A percentile compares a stretch with the other conserved stretches of the same genome.
Conservation (phyloP, 2,797 vertebrate genomes). For the Pantherophis alleghaniensis region DNA sequence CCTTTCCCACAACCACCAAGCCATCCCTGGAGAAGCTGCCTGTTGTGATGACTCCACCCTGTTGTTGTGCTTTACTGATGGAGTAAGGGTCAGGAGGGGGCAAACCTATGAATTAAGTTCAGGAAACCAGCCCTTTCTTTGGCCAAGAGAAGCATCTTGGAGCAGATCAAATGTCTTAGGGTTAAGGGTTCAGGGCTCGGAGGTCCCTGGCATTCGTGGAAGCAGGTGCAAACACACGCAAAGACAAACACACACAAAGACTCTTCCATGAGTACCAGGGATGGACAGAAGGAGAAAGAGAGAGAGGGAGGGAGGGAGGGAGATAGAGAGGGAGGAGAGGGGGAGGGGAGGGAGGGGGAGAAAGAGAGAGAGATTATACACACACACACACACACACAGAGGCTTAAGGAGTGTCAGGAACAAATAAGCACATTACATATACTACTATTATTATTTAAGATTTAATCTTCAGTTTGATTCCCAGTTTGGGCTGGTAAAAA, state of each 20-base stretch:
- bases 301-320: rapidly evolving
- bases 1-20: neutral
- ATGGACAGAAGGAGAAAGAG: neutral
- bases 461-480: too few species aligned
- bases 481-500: too few species aligned
- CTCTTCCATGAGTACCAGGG: neutral
- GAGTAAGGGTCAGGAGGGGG: neutral
- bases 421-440: too few species aligned
- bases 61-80: neutral
- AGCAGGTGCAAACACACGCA: neutral
- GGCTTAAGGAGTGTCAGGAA: too few species aligned
- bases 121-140: neutral
- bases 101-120: neutral
- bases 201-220: neutral
- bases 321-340: too few species aligned
- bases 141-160: neutral
- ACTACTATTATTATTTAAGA: too few species aligned
- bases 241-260: neutral
- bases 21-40: neutral
- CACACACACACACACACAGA: too few species aligned
- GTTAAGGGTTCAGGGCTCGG: neutral
- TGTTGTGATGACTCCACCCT: neutral
- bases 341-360: too few species aligned
- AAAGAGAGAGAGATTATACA: too few species aligned
- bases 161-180: neutral